phyloP scores from a whole-genome alignment of 2,888 invertebrate species.

The Eupithecia inturbata region DNA sequence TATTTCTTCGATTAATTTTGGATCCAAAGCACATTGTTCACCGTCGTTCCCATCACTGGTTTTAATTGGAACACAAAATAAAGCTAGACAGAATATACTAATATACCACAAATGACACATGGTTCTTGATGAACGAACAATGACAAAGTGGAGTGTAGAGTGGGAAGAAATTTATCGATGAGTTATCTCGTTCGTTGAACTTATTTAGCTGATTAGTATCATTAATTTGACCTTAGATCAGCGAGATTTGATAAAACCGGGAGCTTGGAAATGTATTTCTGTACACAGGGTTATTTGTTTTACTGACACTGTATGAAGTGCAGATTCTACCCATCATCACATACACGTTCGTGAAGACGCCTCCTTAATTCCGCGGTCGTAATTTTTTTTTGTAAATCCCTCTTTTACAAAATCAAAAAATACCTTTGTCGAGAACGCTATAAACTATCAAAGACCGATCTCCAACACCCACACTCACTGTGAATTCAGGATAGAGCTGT shows the following conservation, averaged over 20 bases:
- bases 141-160: not conserved
- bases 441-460: no score
- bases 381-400: no score
- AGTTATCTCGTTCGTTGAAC: constrained; percentile 30
- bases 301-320: no score
- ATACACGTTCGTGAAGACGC: no score
- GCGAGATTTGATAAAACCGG: not conserved
- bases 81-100: constrained; percentile 35
- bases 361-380: no score
- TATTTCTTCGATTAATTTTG: constrained; percentile 77
- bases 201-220: constrained; percentile 2
- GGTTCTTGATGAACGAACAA: not conserved
- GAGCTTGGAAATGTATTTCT: not conserved
- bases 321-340: no score
- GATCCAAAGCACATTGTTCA: constrained; percentile 51
- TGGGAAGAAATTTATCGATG: not conserved
- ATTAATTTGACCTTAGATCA: constrained; percentile 18
- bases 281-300: no score
- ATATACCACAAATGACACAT: constrained; percentile 18
- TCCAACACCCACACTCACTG: no score
- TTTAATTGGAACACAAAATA: constrained; percentile 35
- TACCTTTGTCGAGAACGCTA: no score
- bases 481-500: no score
- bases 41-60: constrained; percentile 51
- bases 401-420: no score